Conservation (phyloP, 2,113 vertebrate species). For the Nycticebus coucang region DNA sequence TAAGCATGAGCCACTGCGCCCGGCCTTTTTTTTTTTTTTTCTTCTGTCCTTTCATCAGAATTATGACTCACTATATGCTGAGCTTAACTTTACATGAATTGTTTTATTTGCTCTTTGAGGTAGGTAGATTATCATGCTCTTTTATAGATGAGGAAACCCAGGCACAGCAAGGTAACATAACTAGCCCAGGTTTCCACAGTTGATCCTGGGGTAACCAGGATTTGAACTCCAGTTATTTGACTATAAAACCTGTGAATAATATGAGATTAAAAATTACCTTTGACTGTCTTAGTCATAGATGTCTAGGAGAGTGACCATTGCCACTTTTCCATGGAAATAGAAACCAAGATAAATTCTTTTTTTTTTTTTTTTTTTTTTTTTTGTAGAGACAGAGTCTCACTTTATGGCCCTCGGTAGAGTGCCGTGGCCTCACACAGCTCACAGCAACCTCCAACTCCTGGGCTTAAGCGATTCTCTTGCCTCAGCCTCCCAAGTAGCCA, state of each 20-base stretch:
- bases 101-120: slow-evolving; percentile 19
- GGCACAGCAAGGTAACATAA: not conserved
- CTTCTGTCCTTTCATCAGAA: not conserved
- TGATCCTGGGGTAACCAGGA: not conserved
- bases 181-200: not conserved
- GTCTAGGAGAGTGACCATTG: not conserved
- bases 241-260: not conserved
- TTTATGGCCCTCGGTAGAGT: too few species aligned
- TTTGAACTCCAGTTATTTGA: not conserved
- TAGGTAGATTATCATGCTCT: not conserved
- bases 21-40: too few species aligned
- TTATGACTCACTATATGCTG: not conserved
- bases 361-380: too few species aligned
- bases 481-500: too few species aligned
- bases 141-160: not conserved
- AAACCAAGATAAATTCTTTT: not conserved
- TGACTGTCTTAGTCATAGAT: not conserved
- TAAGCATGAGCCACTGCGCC: too few species aligned
- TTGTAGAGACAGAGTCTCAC: too few species aligned
- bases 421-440: too few species aligned
- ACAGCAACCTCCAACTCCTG: too few species aligned
- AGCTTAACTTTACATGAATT: not conserved
- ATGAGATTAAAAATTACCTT: not conserved
- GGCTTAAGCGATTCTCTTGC: too few species aligned
- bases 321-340: not conserved